Evolutionary conservation across 1,140 invertebrate species (phyloP).

Genomic region (Diachasmimorpha longicaudata): DNA sequence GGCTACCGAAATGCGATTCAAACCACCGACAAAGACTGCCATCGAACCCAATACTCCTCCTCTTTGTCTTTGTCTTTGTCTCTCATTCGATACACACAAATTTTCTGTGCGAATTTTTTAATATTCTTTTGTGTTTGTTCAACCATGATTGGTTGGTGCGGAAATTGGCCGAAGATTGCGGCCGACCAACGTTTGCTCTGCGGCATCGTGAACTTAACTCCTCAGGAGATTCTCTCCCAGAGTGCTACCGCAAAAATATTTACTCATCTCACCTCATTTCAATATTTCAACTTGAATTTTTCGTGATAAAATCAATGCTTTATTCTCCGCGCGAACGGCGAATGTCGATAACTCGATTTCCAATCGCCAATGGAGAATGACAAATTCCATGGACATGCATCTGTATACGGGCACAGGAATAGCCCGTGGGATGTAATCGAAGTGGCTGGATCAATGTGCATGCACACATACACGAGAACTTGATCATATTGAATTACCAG

Average conservation of each 20-base stretch:
- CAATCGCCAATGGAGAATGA: slow-evolving; percentile 2
- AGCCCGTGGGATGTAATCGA: slow-evolving; percentile 15
- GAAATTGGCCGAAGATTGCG: slow-evolving; percentile 37
- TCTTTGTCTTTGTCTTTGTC: neutral
- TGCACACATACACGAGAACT: neutral
- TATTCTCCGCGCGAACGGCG: neutral
- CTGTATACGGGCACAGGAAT: too few relatives aligned
- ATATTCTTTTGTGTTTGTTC: slow-evolving; percentile 49
- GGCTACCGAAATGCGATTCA: neutral
- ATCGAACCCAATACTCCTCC: slow-evolving; percentile 31
- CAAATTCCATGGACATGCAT: slow-evolving; percentile 6
- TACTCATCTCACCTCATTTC: neutral
- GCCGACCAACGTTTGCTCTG: slow-evolving; percentile 51
- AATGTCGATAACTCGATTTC: too few relatives aligned
- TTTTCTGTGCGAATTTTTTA: slow-evolving; percentile 6
- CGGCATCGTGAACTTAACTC: slow-evolving; percentile 26
- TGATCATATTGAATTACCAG: slow-evolving; percentile 30
- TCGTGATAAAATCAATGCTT: neutral
- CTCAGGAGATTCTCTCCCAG: neutral
- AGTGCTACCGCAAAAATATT: slow-evolving; percentile 27
- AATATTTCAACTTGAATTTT: neutral
- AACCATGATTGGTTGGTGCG: slow-evolving; percentile 33
- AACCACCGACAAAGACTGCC: slow-evolving; percentile 11
- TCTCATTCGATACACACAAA: neutral
- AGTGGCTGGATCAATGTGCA: slow-evolving; percentile 21